Conservation (phyloP, 2,797 vertebrate genomes). For the Artibeus jamaicensis region DNA sequence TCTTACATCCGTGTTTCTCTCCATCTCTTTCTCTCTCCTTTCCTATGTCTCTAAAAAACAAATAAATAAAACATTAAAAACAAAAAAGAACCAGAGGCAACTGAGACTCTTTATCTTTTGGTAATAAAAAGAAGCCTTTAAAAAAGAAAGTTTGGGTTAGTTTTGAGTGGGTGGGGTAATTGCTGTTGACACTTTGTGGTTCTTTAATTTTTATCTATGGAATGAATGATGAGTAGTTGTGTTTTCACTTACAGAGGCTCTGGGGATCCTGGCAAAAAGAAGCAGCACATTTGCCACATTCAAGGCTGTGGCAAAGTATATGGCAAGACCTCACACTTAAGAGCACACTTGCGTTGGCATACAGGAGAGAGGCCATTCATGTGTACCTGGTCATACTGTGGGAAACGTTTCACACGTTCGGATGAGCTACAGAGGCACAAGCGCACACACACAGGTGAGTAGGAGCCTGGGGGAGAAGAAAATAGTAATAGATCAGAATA, state of each 20-base stretch:
- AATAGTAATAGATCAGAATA: neutral
- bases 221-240: slow-evolving; percentile 32
- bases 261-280: slow-evolving; percentile 94
- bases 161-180: slow-evolving; percentile 8
- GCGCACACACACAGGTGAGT: slow-evolving; percentile 93
- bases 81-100: neutral
- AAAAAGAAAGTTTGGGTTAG: neutral
- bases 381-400: slow-evolving; percentile 94
- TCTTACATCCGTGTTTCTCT: neutral
- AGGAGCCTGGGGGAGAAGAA: neutral
- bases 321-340: slow-evolving; percentile 95
- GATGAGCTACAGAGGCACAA: slow-evolving; percentile 97
- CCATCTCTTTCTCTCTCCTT: neutral
- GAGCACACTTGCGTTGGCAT: slow-evolving; percentile 97
- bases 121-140: neutral
- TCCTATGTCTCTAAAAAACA: neutral
- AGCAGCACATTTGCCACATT: slow-evolving; percentile 98
- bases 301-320: slow-evolving; percentile 95
- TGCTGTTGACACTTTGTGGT: neutral
- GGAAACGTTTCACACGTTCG: slow-evolving; percentile 94
- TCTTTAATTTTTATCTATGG: slow-evolving; percentile 32
- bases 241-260: slow-evolving; percentile 76
- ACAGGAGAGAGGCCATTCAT: slow-evolving; percentile 95
- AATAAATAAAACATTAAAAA: neutral
- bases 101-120: neutral